Evolutionary conservation across 2,888 invertebrate species (phyloP), one percentile per base, ranked within the genome.

Genomic region (Eretmocerus hayati): DNA sequence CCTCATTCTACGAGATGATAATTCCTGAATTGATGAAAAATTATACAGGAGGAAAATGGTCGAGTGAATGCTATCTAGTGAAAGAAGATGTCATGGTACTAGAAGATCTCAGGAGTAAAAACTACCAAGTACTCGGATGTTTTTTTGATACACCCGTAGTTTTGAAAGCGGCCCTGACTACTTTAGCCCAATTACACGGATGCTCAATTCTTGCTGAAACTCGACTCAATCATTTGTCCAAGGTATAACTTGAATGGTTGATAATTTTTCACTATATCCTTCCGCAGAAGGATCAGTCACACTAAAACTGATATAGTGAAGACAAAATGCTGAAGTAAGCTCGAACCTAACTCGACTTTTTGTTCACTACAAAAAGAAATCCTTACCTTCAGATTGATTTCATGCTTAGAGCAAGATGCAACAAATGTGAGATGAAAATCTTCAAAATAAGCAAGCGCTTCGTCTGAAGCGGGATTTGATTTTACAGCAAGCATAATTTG

Each of bases 1-100:
- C 70, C 4, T 56, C 56, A 1, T 72, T 78, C 31, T 78, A 74
- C 53, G 60, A 64, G 26, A 59, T 72, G 50, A 60, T 76, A 19
- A 53, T 75, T 40, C 75, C 76, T 0, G 52, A 64, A 9, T 53
- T 79, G 8, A 60, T 66, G 15, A 55, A 62, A 15, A 57, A 39
- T 15, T 66, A 58, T 19, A 46, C 49, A 44, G 52, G 57, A 16
- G 56, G 65, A 48, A 43, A 46, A 44, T 65, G 65, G 58, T 63
- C 71, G 0, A 63, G 70, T 4, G 58, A 56, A 20, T 71, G 68
- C 58, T 70, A 63, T 48, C 51, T 67, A 2, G 56, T 59, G 1
- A 62, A 62, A 26, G 50, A 58, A 16, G 63, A 67, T 33, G 55
- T 60, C 5, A 46, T 72, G 16, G 62, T 75, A 4, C 58, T 74